phyloP scores from a whole-genome alignment of 1,140 invertebrate species.

The Camponotus vicinus region DNA sequence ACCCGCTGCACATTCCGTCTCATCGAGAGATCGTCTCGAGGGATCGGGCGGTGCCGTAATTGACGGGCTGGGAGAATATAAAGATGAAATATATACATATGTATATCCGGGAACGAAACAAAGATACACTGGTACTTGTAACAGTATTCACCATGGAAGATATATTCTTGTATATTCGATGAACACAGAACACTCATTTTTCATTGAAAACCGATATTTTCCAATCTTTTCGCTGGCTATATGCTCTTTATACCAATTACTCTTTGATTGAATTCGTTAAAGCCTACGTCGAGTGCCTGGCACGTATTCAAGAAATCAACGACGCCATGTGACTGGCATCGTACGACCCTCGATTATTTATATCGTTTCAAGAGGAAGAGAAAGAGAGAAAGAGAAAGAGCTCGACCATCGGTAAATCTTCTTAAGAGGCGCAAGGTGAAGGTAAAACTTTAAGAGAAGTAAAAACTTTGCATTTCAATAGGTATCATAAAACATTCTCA shows the following conservation, averaged over 20 bases:
- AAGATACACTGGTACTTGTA: neutral
- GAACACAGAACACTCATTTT: neutral
- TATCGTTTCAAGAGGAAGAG: neutral
- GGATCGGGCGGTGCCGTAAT: slow-evolving; percentile 9
- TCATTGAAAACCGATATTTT: neutral
- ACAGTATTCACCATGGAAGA: neutral
- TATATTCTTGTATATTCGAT: neutral
- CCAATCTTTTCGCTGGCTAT: neutral
- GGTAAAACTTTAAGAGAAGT: slow-evolving; percentile 13
- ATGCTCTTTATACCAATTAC: neutral
- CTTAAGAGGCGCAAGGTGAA: slow-evolving; percentile 34
- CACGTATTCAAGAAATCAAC: slow-evolving; percentile 50
- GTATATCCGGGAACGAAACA: neutral
- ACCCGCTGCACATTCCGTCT: slow-evolving; percentile 30
- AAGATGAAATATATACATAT: neutral
- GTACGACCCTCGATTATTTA: slow-evolving; percentile 56
- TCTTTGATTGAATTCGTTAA: slow-evolving; percentile 12
- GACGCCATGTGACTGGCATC: slow-evolving; percentile 43
- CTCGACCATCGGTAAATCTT: neutral
- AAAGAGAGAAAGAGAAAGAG: slow-evolving; percentile 13
- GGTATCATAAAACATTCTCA: no score
- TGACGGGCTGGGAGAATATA: slow-evolving; percentile 4
- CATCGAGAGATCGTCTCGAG: slow-evolving; percentile 18
- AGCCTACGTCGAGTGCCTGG: slow-evolving; percentile 18
- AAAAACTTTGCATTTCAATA: neutral